A percentile compares a stretch with the other conserved stretches of the same genome.
Conservation (phyloP, 2,888 invertebrate genomes). For the Argyresthia albistria region DNA sequence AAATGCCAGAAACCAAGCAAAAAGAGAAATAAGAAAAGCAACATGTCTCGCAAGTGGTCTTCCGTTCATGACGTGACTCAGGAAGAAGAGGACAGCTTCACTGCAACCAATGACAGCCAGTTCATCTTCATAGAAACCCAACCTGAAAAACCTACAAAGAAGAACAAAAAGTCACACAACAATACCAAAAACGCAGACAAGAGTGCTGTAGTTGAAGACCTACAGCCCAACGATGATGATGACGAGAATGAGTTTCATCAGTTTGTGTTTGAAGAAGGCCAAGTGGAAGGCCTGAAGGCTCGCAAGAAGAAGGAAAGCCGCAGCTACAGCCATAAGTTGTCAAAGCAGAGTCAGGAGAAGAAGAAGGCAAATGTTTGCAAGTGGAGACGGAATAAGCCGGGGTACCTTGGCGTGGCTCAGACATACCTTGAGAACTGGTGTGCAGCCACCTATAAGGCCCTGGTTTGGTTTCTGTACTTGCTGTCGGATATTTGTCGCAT, state of each 20-base stretch:
- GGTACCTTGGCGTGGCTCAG: conserved; percentile 54
- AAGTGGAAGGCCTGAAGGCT: conserved; percentile 35
- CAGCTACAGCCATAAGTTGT: conserved; percentile 35
- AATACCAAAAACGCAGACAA: conserved; percentile 39
- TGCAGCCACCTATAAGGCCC: conserved; percentile 72
- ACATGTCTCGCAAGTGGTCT: conserved; percentile 71
- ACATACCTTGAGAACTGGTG: conserved; percentile 69
- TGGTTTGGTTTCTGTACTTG: conserved; percentile 84
- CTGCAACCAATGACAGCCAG: conserved; percentile 47
- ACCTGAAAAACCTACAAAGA: conserved; percentile 46
- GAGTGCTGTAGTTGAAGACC: conserved; percentile 30
- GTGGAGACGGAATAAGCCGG: conserved; percentile 48
- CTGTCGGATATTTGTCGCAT: conserved; percentile 86
- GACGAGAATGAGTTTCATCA: conserved; percentile 23
- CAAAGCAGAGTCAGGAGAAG: conserved; percentile 49
- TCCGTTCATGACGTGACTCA: conserved; percentile 69
- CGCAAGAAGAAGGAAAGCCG: conserved; percentile 66
- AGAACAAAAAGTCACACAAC: conserved; percentile 42
- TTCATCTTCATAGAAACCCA: conserved; percentile 61
- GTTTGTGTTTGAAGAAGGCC: conserved; percentile 48
- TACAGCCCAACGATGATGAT: conserved; percentile 40
- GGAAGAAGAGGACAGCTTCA: conserved; percentile 42
- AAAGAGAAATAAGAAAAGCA: conserved; percentile 55
- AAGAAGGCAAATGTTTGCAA: conserved; percentile 60
- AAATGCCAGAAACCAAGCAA: conserved; percentile 49